phyloP scores from a whole-genome alignment of 2,888 invertebrate genomes.

The Dasypolia templi region DNA sequence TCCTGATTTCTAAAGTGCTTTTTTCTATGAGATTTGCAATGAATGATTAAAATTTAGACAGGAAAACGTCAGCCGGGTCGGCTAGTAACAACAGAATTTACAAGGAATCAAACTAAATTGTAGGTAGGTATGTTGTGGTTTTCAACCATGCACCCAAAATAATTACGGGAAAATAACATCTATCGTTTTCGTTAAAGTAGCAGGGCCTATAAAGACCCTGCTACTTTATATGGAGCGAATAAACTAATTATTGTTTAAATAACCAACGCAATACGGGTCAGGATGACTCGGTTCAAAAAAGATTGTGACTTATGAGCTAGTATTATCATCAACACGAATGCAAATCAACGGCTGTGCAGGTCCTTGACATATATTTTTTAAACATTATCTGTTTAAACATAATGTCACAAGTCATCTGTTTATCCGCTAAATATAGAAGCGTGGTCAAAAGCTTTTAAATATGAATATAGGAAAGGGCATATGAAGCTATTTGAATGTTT shows the following conservation, averaged over 20 bases:
- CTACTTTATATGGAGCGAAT: slow-evolving; percentile 3
- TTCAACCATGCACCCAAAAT: not conserved
- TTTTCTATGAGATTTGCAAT: not conserved
- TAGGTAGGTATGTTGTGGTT: not conserved
- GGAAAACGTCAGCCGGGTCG: not conserved
- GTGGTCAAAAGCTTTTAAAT: slow-evolving; percentile 29
- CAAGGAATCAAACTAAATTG: not conserved
- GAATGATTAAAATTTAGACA: not conserved
- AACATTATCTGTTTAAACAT: slow-evolving; percentile 67
- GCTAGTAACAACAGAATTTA: not conserved
- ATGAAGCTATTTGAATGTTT: slow-evolving; percentile 8
- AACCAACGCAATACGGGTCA: slow-evolving; percentile 41
- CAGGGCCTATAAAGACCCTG: not conserved
- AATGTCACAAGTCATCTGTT: slow-evolving; percentile 66
- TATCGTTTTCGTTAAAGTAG: not conserved
- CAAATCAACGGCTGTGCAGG: slow-evolving; percentile 73
- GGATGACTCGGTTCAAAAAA: slow-evolving; percentile 45
- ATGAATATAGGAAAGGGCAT: slow-evolving; percentile 19
- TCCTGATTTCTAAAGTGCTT: not conserved
- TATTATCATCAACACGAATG: slow-evolving; percentile 78
- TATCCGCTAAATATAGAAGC: slow-evolving; percentile 39
- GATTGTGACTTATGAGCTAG: slow-evolving; percentile 57
- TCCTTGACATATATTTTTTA: slow-evolving; percentile 85
- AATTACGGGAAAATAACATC: slow-evolving; percentile 29
- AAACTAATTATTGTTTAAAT: slow-evolving; percentile 18